Conservation (phyloP, 2,888 invertebrate species). For the Agrotis clavis region DNA sequence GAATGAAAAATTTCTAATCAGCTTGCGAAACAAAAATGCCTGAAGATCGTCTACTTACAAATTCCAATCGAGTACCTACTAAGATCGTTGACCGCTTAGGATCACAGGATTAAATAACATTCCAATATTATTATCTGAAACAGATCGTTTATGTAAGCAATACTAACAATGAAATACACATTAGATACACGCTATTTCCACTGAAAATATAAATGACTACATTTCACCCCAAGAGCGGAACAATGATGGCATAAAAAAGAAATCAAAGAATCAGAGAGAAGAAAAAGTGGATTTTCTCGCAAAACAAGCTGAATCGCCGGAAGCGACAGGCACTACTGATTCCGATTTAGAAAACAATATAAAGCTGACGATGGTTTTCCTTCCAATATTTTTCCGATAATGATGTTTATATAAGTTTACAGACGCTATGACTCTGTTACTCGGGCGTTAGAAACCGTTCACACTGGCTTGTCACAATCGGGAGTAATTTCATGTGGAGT, state of each 20-base stretch:
- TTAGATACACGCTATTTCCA: constrained; percentile 54
- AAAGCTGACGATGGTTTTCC: constrained; percentile 82
- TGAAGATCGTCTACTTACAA: constrained; percentile 46
- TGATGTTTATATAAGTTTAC: constrained; percentile 80
- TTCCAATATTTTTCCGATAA: constrained; percentile 83
- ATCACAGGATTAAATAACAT: constrained; percentile 45
- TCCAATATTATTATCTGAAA: constrained; percentile 42
- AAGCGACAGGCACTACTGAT: constrained; percentile 83
- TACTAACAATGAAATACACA: constrained; percentile 54
- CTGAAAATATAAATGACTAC: constrained; percentile 63
- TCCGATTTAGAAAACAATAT: constrained; percentile 88
- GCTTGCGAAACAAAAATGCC: constrained; percentile 46
- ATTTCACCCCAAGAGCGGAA: constrained; percentile 62
- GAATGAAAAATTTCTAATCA: constrained; percentile 56
- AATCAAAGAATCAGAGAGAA: constrained; percentile 70
- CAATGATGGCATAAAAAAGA: constrained; percentile 71
- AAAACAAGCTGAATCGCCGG: constrained; percentile 84
- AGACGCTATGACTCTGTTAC: constrained; percentile 70
- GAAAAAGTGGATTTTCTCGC: constrained; percentile 79
- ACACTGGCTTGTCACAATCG: constrained; percentile 5
- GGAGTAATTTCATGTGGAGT: background rate
- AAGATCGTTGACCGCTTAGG: constrained; percentile 43
- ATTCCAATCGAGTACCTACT: constrained; percentile 46
- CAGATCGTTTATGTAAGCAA: constrained; percentile 37
- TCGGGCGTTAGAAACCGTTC: constrained; percentile 54